Conservation (phyloP, 2,797 vertebrate species). For the Thunnus albacares region DNA sequence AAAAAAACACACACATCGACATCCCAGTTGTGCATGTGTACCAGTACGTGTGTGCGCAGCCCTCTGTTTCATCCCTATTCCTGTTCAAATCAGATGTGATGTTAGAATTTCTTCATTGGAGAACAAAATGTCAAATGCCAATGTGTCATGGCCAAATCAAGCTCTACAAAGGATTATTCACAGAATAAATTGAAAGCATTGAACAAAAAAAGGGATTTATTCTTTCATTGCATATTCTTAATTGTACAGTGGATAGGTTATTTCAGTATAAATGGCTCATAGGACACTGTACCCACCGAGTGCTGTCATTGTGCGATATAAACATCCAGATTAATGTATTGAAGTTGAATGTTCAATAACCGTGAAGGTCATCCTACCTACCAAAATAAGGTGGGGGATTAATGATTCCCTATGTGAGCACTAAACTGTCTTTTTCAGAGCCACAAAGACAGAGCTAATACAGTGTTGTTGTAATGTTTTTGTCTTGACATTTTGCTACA, state of each 20-base stretch:
- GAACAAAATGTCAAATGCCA: slow-evolving; percentile 35
- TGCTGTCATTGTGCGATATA: slow-evolving; percentile 9
- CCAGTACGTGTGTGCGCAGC: not conserved
- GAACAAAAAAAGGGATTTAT: slow-evolving; percentile 41
- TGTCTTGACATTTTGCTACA: not conserved
- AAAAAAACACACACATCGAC: too few species aligned
- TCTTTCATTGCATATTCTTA: slow-evolving; percentile 6
- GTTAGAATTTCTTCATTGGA: not conserved
- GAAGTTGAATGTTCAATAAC: slow-evolving; percentile 40
- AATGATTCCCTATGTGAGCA: slow-evolving; percentile 15
- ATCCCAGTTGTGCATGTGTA: not conserved
- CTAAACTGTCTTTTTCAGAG: too few species aligned
- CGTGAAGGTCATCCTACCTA: slow-evolving; percentile 21
- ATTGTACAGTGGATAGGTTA: slow-evolving; percentile 43
- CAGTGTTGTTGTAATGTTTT: not conserved
- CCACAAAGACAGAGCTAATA: not conserved
- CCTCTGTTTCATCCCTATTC: not conserved
- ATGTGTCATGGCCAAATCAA: slow-evolving; percentile 32
- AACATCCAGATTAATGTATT: slow-evolving; percentile 38
- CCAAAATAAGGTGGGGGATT: slow-evolving; percentile 22
- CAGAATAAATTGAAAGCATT: slow-evolving; percentile 44
- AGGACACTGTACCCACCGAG: slow-evolving; percentile 9
- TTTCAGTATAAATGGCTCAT: slow-evolving; percentile 37
- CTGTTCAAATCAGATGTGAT: slow-evolving; percentile 7
- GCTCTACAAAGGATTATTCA: slow-evolving; percentile 56